Percentiles rank a stretch among this genome's conserved stretches.
These are phyloP conservation scores for Callorhinus ursinus DNA, from an alignment of 2,113 vertebrate genomes.

Conservation along the genomic window DNA sequence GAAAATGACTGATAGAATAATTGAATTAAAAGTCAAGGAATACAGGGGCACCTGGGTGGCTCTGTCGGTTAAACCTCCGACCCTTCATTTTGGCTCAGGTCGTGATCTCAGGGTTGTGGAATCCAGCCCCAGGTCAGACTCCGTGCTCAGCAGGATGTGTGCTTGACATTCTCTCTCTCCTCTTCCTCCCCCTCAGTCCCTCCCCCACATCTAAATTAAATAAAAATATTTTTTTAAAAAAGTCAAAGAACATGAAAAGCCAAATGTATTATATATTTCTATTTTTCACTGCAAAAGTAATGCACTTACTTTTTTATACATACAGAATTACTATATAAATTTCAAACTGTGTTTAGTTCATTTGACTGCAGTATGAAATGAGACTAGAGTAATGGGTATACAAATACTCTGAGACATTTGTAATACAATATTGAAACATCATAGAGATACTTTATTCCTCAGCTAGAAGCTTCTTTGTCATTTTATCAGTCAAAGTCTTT, in stretches of 20 bases:
- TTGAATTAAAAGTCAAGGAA: neutral
- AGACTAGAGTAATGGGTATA: neutral
- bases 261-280: neutral
- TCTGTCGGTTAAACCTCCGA: neutral
- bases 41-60: neutral
- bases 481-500: neutral
- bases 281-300: neutral
- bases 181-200: neutral
- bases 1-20: neutral
- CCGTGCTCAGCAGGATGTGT: neutral
- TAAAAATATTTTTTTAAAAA: neutral
- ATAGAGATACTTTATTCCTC: neutral
- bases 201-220: neutral
- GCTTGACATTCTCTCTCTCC: neutral
- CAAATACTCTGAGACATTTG: neutral
- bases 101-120: neutral
- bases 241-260: neutral
- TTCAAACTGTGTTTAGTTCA: neutral
- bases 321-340: neutral
- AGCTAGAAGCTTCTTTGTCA: neutral
- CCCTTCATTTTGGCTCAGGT: neutral
- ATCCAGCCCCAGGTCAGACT: neutral
- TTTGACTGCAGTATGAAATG: neutral
- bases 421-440: neutral
- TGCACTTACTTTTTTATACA: neutral